A percentile compares a stretch with the other conserved stretches of the same genome.
Conservation (phyloP, 2,797 vertebrate species). For the Phalanger gymnotis region DNA sequence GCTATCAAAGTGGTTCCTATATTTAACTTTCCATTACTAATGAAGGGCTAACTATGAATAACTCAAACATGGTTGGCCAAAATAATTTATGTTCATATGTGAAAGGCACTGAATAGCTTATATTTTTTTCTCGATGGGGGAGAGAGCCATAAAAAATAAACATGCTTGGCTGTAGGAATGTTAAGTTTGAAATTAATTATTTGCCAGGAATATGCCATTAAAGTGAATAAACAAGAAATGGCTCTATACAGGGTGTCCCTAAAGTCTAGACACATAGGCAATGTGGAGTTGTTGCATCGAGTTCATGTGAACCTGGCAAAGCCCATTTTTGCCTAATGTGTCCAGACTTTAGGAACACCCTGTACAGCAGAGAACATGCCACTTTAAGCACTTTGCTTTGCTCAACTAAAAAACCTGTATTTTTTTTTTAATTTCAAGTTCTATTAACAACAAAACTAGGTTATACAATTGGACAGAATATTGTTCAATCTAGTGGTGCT, state of each 20-base stretch:
- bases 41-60: not conserved
- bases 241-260: not conserved
- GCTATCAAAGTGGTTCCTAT: not conserved
- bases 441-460: not conserved
- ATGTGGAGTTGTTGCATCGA: too few relatives aligned
- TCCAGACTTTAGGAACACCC: too few relatives aligned
- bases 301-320: too few relatives aligned
- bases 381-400: constrained; percentile 12
- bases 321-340: too few relatives aligned
- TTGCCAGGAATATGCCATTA: not conserved
- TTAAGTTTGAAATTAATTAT: constrained; percentile 3
- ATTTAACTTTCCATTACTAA: constrained; percentile 19
- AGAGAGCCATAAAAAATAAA: not conserved
- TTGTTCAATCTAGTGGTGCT: not conserved
- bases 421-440: not conserved
- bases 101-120: not conserved
- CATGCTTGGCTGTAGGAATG: not conserved
- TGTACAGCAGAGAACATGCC: not conserved
- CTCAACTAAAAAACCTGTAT: not conserved
- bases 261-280: too few relatives aligned
- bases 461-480: not conserved
- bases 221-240: constrained; percentile 5
- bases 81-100: not conserved
- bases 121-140: not conserved
- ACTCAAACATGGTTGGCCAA: not conserved